Evolutionary conservation across 2,113 vertebrate genomes (phyloP).

Genomic region (Desmodus rotundus): DNA sequence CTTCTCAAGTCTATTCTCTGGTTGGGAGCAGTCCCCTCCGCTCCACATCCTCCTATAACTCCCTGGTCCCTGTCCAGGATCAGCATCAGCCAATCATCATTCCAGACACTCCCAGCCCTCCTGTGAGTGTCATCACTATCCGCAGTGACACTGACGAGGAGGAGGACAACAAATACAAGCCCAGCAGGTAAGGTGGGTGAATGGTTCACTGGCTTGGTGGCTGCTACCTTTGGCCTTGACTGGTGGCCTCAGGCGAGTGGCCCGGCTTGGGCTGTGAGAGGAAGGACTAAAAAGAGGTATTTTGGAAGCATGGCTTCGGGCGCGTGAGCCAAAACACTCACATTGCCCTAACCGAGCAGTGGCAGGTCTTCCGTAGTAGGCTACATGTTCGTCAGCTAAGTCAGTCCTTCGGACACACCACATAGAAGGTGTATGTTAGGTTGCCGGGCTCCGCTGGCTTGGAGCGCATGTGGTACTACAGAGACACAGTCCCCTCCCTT

Average conservation of each 20-base stretch:
- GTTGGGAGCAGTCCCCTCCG: slow-evolving; percentile 87
- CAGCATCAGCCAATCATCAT: slow-evolving; percentile 95
- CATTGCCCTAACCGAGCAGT: background rate
- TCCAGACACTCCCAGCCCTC: slow-evolving; percentile 96
- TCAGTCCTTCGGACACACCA: background rate
- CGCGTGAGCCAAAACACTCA: background rate
- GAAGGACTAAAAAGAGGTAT: background rate
- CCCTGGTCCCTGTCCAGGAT: slow-evolving; percentile 84
- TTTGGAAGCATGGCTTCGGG: background rate
- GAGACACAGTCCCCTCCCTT: background rate
- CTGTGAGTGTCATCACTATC: slow-evolving; percentile 98
- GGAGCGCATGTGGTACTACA: background rate
- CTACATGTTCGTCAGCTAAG: background rate
- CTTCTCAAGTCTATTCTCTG: slow-evolving; percentile 85
- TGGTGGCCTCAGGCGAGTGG: background rate
- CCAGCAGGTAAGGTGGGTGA: slow-evolving; percentile 87
- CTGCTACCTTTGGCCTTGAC: background rate
- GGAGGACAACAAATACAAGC: slow-evolving; percentile 92
- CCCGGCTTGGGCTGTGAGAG: background rate
- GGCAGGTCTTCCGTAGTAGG: background rate
- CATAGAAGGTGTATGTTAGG: background rate
- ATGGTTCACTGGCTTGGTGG: background rate
- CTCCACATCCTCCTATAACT: slow-evolving; percentile 82
- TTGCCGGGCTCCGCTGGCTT: background rate
- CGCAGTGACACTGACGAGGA: slow-evolving; percentile 98